Evolutionary conservation across 2,113 vertebrate species (phyloP).

Genomic region (Neotoma lepida): DNA sequence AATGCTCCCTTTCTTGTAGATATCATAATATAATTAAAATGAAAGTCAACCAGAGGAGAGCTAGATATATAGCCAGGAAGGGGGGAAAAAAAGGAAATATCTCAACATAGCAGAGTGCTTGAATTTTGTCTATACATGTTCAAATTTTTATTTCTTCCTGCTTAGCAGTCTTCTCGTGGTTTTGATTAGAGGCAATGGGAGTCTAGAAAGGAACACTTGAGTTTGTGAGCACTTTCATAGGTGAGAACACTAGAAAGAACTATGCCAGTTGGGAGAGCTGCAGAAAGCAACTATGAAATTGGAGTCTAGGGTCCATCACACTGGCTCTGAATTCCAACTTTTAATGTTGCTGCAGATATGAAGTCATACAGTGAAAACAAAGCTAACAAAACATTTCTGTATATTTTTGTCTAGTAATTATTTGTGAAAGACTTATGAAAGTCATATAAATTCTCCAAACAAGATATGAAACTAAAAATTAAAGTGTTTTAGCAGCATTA

Average conservation of each 20-base stretch:
- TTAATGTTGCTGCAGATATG: not conserved
- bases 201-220: not conserved
- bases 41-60: not conserved
- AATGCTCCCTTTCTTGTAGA: not conserved
- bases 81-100: not conserved
- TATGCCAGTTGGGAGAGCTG: not conserved
- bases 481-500: not conserved
- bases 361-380: not conserved
- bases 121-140: not conserved
- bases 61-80: not conserved
- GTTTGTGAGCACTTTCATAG: not conserved
- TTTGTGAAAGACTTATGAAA: constrained; percentile 1
- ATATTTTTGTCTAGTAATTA: not conserved
- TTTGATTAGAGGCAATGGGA: not conserved
- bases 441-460: not conserved
- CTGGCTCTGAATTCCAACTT: not conserved
- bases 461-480: not conserved
- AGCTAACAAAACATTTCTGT: not conserved
- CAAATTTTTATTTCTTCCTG: not conserved
- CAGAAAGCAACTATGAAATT: not conserved
- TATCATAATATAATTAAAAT: constrained; percentile 5
- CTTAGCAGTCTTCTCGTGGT: not conserved
- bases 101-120: not conserved
- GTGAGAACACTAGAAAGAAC: not conserved
- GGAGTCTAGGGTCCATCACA: not conserved